These are phyloP conservation scores for Clinocottus analis DNA, from an alignment of 2,113 vertebrate genomes.

Conservation along the genomic window DNA sequence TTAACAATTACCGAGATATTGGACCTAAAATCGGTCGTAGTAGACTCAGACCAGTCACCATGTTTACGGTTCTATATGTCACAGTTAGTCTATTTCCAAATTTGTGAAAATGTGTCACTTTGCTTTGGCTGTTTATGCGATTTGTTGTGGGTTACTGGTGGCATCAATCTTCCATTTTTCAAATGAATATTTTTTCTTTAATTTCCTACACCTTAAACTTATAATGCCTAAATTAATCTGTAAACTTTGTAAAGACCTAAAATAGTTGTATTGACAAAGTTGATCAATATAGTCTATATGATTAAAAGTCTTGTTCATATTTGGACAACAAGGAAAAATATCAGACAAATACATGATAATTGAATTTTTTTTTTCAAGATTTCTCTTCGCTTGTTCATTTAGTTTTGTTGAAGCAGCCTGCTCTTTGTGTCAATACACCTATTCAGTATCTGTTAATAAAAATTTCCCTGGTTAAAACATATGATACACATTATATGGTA, in stretches of 20 bases:
- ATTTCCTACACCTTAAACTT: background rate
- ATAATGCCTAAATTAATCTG: background rate
- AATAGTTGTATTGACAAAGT: background rate
- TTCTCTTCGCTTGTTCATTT: background rate
- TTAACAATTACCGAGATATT: slow-evolving; percentile 34
- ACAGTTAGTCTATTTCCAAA: background rate
- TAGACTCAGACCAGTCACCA: background rate
- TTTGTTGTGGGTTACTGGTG: background rate
- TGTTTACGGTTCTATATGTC: background rate
- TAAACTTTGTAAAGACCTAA: background rate
- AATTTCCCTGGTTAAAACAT: background rate
- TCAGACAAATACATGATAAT: background rate
- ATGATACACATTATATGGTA: background rate
- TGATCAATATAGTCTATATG: background rate
- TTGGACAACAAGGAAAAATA: background rate
- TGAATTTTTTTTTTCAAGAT: background rate
- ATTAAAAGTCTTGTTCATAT: background rate
- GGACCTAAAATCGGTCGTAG: fast-evolving
- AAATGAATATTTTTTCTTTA: background rate
- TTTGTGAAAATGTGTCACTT: background rate
- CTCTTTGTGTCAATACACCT: background rate
- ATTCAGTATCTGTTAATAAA: background rate
- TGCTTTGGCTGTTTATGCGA: background rate
- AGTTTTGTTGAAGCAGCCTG: background rate
- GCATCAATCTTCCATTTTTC: background rate